Percentiles rank a stretch among this genome's conserved stretches.
Evolutionary conservation across 1,140 invertebrate genomes (phyloP).

Genomic region (Pygmarrhopalites habei): DNA sequence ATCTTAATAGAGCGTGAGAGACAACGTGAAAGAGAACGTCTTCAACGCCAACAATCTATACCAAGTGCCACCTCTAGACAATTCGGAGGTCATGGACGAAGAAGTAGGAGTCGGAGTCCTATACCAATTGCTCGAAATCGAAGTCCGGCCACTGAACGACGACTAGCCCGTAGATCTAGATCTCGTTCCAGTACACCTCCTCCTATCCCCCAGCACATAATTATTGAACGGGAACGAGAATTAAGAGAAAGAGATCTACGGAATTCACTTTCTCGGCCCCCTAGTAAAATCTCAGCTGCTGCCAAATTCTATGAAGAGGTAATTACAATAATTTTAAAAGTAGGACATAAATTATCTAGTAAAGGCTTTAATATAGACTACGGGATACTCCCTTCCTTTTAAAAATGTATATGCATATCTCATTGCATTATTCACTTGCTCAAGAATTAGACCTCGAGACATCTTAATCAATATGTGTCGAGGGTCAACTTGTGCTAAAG

Average conservation of each 20-base stretch:
- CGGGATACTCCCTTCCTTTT: too few species aligned
- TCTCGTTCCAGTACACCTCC: conserved; percentile 27
- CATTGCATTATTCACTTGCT: too few species aligned
- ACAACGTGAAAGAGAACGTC: conserved; percentile 10
- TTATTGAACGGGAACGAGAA: conserved; percentile 14
- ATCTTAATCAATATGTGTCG: too few species aligned
- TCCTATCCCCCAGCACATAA: conserved; percentile 20
- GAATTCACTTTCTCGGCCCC: conserved; percentile 10
- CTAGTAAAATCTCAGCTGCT: conserved; percentile 9
- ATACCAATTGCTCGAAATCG: neutral
- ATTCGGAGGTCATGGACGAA: neutral
- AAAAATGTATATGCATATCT: too few species aligned
- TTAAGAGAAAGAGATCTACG: conserved; percentile 25
- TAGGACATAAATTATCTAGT: too few species aligned
- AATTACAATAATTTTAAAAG: too few species aligned
- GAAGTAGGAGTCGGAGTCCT: neutral
- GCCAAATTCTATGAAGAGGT: conserved; percentile 23
- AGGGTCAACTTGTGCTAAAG: too few species aligned
- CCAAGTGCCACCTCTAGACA: neutral
- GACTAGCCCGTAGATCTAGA: conserved; percentile 4
- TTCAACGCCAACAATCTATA: conserved; percentile 1
- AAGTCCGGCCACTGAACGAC: neutral
- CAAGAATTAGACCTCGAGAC: too few species aligned
- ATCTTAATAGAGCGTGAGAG: neutral
- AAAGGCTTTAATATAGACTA: too few species aligned